A percentile compares a stretch with the other conserved stretches of the same genome.
Evolutionary conservation across 2,888 invertebrate genomes (phyloP).

Genomic region (Epistrophella euchroma): DNA sequence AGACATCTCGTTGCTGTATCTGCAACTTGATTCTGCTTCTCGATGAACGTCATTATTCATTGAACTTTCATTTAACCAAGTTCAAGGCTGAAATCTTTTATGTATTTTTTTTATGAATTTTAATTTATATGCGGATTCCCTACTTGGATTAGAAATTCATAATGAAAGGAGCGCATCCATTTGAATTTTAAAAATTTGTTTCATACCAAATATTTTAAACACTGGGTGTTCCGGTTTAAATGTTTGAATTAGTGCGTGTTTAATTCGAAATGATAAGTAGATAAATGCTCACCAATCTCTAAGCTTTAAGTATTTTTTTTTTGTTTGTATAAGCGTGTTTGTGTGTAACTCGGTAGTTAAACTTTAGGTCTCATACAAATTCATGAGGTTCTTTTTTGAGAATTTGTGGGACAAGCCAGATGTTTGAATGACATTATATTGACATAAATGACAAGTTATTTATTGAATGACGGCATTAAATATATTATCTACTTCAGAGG

Average conservation of each 20-base stretch:
- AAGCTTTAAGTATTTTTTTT: neutral
- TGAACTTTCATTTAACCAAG: slow-evolving; percentile 50
- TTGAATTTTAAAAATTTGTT: slow-evolving; percentile 63
- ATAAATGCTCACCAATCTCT: neutral
- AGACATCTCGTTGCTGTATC: slow-evolving; percentile 28
- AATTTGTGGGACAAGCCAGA: neutral
- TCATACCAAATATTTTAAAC: slow-evolving; percentile 9
- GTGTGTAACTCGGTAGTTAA: slow-evolving; percentile 26
- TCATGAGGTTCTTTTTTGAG: neutral
- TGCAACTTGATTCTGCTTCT: slow-evolving; percentile 23
- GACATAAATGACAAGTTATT: slow-evolving; percentile 54
- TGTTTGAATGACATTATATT: neutral
- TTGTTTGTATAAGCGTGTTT: neutral
- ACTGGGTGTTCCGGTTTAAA: slow-evolving; percentile 49
- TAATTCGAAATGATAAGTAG: slow-evolving; percentile 34
- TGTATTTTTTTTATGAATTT: slow-evolving; percentile 6
- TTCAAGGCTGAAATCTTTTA: slow-evolving; percentile 63
- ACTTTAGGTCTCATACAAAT: slow-evolving; percentile 5
- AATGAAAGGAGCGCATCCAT: slow-evolving; percentile 49
- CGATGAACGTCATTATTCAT: slow-evolving; percentile 45
- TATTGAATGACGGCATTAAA: slow-evolving; percentile 40
- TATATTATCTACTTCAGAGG: neutral
- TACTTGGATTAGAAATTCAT: slow-evolving; percentile 65
- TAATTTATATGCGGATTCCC: neutral
- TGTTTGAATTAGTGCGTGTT: neutral